Evolutionary conservation across 2,797 vertebrate species (phyloP), one percentile per base, ranked within the genome.

Genomic region (Scolopax bukidnonensis): DNA sequence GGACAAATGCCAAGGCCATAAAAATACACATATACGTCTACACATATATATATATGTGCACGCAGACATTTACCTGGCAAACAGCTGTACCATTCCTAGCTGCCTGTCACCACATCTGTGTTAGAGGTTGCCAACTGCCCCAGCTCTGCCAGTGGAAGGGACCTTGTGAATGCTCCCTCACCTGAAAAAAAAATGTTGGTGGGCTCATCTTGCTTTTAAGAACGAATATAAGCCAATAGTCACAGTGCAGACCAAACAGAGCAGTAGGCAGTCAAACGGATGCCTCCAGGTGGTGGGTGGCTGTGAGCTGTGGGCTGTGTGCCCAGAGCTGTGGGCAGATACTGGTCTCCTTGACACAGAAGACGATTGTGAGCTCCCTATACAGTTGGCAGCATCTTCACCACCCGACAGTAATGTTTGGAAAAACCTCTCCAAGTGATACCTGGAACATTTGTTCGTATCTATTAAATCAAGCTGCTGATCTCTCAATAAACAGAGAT

Each of bases 251-350:
- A 48, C 30, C 17, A 63, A 61, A 51, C 10, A 80, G 57, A 48
- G 50, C 0, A 1, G 17, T 48, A 23, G 24, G 25, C 43, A 68
- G 54, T 47, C 9, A 57, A 64, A 43, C 0, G 3, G 36, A 10
- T 64, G 33, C 27, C 51, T 89, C 19, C 63, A 36, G 32, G 30
- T 51, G 13, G 13, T n/a, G 23, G 45, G 59, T 8, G 12, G 15
- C 79, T 65, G 41, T 1, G 1, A 73, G 60, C 41, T 43, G 41
- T 43, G 41, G 41, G 16, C 41, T 43, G 41, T 43, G 41, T 43
- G 16, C 67, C 40, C 27, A 17, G 79, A n/a, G 8, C 53, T 1
- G 0, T 21, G 14, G 30, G 79, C 36, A 87, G 33, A 30, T 57
- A 73, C 1, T 3, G 10, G 51, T 53, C 32, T 70, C 18, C 63